Base-by-base conservation (phyloP, 1,140 invertebrate species). In the Notospermus geniculatus region DNA sequence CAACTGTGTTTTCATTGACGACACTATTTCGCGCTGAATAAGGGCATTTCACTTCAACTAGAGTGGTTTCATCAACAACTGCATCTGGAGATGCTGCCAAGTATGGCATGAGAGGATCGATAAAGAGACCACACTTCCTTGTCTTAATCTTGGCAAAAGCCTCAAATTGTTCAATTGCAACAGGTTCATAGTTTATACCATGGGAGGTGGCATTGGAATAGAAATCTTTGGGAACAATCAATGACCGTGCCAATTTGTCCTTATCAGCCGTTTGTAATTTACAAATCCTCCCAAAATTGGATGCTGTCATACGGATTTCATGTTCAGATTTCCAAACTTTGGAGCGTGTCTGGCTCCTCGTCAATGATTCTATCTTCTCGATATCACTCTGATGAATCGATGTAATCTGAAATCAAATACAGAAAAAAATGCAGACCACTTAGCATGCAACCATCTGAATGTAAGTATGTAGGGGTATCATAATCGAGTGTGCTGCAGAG, bases 301-400 rank as follows among this genome's bases (percentile, higher is more conserved):
- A 43, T 43, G 39, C 39, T 43, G 39, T 43, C 39, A 43, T 43
- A 19, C 39, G 39, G n/a, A n/a, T n/a, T n/a, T n/a, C n/a, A n/a
- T n/a, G n/a, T n/a, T n/a, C n/a, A n/a, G n/a, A n/a, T n/a, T n/a
- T n/a, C n/a, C n/a, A n/a, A n/a, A n/a, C n/a, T n/a, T n/a, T n/a
- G n/a, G n/a, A n/a, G n/a, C n/a, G n/a, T n/a, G n/a, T n/a, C n/a
- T n/a, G n/a, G n/a, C n/a, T n/a, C n/a, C n/a, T n/a, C n/a, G n/a
- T n/a, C n/a, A n/a, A n/a, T n/a, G n/a, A n/a, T n/a, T n/a, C n/a
- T n/a, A n/a, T n/a, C n/a, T n/a, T n/a, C n/a, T n/a, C n/a, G n/a
- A n/a, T n/a, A n/a, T n/a, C n/a, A n/a, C n/a, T n/a, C n/a, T n/a
- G n/a, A n/a, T n/a, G n/a, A n/a, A n/a, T n/a, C n/a, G n/a, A n/a